These are phyloP conservation scores for Ichneumoninae sp. DNA, from an alignment of 2,888 invertebrate genomes.

Conservation along the genomic window DNA sequence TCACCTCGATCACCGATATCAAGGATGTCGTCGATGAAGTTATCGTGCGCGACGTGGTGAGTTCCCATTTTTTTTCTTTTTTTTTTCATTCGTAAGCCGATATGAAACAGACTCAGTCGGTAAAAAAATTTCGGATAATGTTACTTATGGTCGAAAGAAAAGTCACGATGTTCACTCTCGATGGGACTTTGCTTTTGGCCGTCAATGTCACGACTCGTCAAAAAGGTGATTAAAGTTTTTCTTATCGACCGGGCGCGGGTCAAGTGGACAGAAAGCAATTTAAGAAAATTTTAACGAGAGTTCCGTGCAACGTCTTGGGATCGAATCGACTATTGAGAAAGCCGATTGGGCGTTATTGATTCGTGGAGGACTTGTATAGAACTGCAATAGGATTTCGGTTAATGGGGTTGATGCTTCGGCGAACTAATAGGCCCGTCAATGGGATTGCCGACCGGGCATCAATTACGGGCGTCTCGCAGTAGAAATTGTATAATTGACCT, in stretches of 20 bases:
- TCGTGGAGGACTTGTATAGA: not conserved
- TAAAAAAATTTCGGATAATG: too few relatives aligned
- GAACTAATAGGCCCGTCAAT: not conserved
- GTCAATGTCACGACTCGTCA: too few relatives aligned
- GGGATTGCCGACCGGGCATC: not conserved
- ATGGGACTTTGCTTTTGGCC: too few relatives aligned
- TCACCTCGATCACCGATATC: slow-evolving; percentile 77
- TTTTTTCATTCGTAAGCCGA: not conserved
- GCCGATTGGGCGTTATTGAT: not conserved
- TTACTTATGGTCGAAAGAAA: too few relatives aligned
- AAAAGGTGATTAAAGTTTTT: not conserved
- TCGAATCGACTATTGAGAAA: not conserved
- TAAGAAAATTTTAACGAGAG: not conserved
- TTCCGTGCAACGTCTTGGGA: not conserved
- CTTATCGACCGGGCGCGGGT: not conserved
- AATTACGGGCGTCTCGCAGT: not conserved
- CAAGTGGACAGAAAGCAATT: not conserved
- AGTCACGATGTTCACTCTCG: too few relatives aligned
- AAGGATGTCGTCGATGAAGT: slow-evolving; percentile 83
- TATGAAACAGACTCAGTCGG: too few relatives aligned
- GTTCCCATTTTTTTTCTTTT: slow-evolving; percentile 58
- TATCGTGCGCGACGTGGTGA: slow-evolving; percentile 81
- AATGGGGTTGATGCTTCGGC: not conserved
- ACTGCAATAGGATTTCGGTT: not conserved
- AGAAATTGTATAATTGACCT: slow-evolving; percentile 10